Evolutionary conservation across 2,888 invertebrate species (phyloP), one percentile per base, ranked within the genome.

Genomic region (Leuctra nigra): DNA sequence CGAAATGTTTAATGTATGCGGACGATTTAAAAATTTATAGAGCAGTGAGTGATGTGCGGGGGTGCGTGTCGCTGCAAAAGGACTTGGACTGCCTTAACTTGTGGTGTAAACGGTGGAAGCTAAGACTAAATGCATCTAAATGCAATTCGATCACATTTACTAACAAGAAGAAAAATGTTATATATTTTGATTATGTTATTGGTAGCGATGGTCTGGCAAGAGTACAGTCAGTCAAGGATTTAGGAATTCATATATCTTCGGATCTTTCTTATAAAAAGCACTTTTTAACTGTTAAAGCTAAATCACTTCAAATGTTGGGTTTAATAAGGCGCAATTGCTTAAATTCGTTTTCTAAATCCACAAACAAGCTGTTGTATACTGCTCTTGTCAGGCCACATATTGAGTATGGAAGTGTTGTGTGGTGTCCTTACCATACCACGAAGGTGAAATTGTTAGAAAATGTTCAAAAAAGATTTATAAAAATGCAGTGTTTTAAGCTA

Each of bases 1-100:
- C 29, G 14, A 24, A 48, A 33, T 48, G 48, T 16, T 18, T 48
- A n/a, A 48, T 48, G 48, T 48, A 48, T 33, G 48, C 48, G 9
- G 48, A 48, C 11, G 48, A 48, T 14, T 33, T 48, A 24, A 48
- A 48, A 29, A 29, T 48, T 2, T 48, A 29, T 20, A 25, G 16
- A 9, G 29, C 25, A 2, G 33, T 48, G 14, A 48, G 11, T 16
- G 29, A 14, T 11, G 14, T 25, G 13, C 7, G 29, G 9, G 48
- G 29, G 9, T 48, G 48, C 20, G 14, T 14, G 6, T 7, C 4
- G 11, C 13, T 48, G 13, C 48, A 48, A 33, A 25, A 25, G 3
- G 48, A 48, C 11, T 4, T 48, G 9, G n/a, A 24, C 16, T 29
- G n/a, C 11, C 29, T 48, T 14, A 9, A 14, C 4, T 4, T 29